phyloP scores from a whole-genome alignment of 1,140 invertebrate genomes.

The Apis mellifera region Amel_HAv3.1 CM009941.2:15837501-15838000 shows the following conservation, averaged over 20 bases:
- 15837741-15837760: too few relatives aligned
- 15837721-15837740: neutral
- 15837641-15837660: conserved; percentile 2
- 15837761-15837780: neutral
- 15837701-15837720: neutral
- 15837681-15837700: neutral
- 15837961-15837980: conserved; percentile 85
- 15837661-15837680: neutral
- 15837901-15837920: conserved; percentile 93
- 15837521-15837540: conserved; percentile 41
- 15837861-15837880: conserved; percentile 94
- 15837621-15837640: conserved; percentile 54
- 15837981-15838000: conserved; percentile 84
- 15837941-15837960: conserved; percentile 93
- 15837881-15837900: conserved; percentile 88
- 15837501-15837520: conserved; percentile 7
- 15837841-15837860: conserved; percentile 91
- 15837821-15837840: conserved; percentile 93
- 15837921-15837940: conserved; percentile 93
- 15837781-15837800: conserved; percentile 83
- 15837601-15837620: conserved; percentile 63
- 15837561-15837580: conserved; percentile 55
- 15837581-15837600: conserved; percentile 60
- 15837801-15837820: conserved; percentile 91
- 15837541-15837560: conserved; percentile 46